Evolutionary conservation across 1,140 invertebrate species (phyloP).

Genomic region (Dryas iulia): DNA sequence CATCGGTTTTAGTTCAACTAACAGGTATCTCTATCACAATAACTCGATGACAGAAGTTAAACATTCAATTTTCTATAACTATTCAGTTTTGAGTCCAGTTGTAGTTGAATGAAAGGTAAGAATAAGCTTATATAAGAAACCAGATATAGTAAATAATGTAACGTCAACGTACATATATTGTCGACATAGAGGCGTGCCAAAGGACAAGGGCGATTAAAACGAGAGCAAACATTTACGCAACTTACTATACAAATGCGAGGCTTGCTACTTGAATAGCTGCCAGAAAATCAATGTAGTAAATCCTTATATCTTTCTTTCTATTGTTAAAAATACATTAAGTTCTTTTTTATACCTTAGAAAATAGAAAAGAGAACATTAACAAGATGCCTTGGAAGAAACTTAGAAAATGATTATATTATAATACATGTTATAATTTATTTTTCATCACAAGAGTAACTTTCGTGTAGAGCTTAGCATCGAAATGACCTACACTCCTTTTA

Average conservation of each 20-base stretch:
- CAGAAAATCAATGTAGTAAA: not conserved
- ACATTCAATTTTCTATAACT: too few relatives aligned
- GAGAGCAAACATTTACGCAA: constrained; percentile 10
- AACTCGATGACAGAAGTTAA: too few relatives aligned
- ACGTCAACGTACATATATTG: not conserved
- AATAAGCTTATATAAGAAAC: not conserved
- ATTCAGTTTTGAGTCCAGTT: too few relatives aligned
- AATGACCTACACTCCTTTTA: too few relatives aligned
- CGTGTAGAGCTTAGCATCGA: too few relatives aligned
- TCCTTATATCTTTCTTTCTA: not conserved
- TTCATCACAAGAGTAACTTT: too few relatives aligned
- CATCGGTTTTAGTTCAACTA: too few relatives aligned
- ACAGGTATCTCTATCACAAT: too few relatives aligned
- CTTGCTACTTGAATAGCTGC: constrained; percentile 1
- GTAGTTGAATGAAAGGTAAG: too few relatives aligned
- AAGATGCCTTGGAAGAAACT: too few relatives aligned
- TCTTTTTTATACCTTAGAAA: not conserved
- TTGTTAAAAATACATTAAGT: not conserved
- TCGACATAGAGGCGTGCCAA: constrained; percentile 1
- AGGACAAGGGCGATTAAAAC: constrained; percentile 12
- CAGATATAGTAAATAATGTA: not conserved
- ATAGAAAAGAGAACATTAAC: not conserved
- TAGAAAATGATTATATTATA: too few relatives aligned
- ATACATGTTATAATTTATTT: too few relatives aligned
- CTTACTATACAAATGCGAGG: constrained; percentile 6